Evolutionary conservation across 1,140 invertebrate genomes (phyloP), one percentile per base, ranked within the genome.

Genomic region (Diachasmimorpha longicaudata): DNA sequence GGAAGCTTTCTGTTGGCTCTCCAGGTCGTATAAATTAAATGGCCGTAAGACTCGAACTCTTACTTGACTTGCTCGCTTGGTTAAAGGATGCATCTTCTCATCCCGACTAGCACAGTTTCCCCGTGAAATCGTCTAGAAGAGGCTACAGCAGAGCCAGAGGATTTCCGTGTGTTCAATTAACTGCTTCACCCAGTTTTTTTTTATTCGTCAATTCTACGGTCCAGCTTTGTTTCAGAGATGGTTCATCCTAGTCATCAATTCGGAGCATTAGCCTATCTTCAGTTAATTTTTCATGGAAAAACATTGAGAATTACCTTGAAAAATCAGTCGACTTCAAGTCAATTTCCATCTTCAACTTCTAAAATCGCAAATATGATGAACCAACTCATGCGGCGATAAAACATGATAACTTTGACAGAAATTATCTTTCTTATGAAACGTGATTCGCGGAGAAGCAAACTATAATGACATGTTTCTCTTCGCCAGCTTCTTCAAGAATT

Each of bases 21-120:
- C n/a, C 31, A 37, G 52, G 68, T 63, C 75, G 55, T 68, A 76
- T 76, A 76, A 76, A 76, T 76, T 76, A 76, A 72, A 72, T 46
- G 46, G 52, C 70, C 69, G 63, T 76, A 76, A 76, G 70, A 76
- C 70, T 72, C 71, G 52, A 52, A 46, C 75, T 70, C 25, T 19
- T 68, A 68, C 55, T 66, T 58, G 74, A 25, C 67, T 75, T 25
- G 73, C 46, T 31, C 70, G 21, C 74, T 75, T 48, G 36, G 21
- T 66, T 68, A 23, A 31, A 23, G 36, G 37, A 63, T 44, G 69
- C 52, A 44, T 58, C 68, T 76, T 16, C 21, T 76, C n/a, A 66
- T 73, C 55, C 55, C 14, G n/a, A 39, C 9, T 16, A 37, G 58
- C 14, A 19, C 66, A 9, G 36, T 68, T 37, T 36, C 66, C n/a